A percentile compares a stretch with the other conserved stretches of the same genome.
These are phyloP conservation scores for Zosterops borbonicus DNA, from an alignment of 2,113 vertebrate genomes.

Conservation along the genomic window DNA sequence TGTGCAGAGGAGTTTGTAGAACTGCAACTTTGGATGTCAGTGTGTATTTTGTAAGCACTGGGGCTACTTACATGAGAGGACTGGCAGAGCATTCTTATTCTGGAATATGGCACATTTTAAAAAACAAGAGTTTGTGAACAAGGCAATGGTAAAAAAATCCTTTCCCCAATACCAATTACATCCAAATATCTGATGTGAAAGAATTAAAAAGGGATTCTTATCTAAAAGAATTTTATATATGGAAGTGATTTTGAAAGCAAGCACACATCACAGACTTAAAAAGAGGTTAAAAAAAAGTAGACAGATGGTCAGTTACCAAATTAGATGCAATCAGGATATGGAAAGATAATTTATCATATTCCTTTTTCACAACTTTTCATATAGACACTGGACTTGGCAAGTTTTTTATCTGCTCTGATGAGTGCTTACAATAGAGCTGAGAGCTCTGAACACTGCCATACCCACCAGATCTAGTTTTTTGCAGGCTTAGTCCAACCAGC, in stretches of 20 bases:
- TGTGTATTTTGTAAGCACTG: not conserved
- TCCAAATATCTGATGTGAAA: not conserved
- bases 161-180: not conserved
- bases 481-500: not conserved
- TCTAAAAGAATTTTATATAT: constrained; percentile 2
- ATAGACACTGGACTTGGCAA: not conserved
- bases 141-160: not conserved
- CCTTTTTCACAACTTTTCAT: not conserved
- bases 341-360: not conserved
- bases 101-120: not conserved
- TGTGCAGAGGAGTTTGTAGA: not conserved
- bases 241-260: constrained; percentile 25
- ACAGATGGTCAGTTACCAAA: constrained; percentile 34
- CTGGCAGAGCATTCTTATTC: not conserved
- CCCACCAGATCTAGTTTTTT: not conserved
- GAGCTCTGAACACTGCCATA: not conserved
- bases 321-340: constrained; percentile 1
- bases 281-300: not conserved
- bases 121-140: not conserved
- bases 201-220: not conserved
- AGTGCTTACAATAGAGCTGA: not conserved
- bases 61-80: not conserved
- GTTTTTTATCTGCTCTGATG: not conserved
- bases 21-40: not conserved
- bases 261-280: not conserved